phyloP scores from a whole-genome alignment of 2,113 vertebrate genomes.

The Odontesthes bonariensis region DNA sequence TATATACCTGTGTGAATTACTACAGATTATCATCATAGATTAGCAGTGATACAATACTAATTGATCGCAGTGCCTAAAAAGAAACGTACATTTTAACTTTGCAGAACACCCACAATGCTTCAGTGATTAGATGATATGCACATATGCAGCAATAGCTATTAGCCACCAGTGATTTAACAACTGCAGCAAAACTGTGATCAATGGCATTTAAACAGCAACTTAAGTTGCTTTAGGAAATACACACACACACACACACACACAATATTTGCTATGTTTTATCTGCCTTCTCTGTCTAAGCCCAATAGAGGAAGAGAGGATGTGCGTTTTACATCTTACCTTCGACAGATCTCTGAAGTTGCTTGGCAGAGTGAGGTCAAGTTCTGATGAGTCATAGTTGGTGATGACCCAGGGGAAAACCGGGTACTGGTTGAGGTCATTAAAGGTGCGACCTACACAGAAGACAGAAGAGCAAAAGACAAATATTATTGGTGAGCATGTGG shows the following conservation, averaged over 20 bases:
- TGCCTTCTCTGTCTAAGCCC: neutral
- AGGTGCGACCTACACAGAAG: slow-evolving; percentile 88
- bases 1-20: neutral
- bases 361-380: slow-evolving; percentile 95
- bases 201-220: slow-evolving; percentile 63
- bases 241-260: neutral
- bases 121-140: neutral
- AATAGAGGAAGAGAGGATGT: neutral
- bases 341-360: slow-evolving; percentile 99
- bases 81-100: neutral
- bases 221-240: slow-evolving; percentile 33
- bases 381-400: slow-evolving; percentile 96
- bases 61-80: too few species aligned
- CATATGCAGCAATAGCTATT: slow-evolving; percentile 50
- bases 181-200: slow-evolving; percentile 67
- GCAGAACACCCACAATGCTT: neutral
- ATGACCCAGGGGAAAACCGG: slow-evolving; percentile 99
- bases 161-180: slow-evolving; percentile 53
- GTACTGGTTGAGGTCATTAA: slow-evolving; percentile 97
- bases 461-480: neutral
- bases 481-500: neutral
- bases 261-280: neutral
- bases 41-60: neutral
- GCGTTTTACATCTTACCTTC: slow-evolving; percentile 85
- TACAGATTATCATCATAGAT: neutral